Conservation (phyloP, 2,113 vertebrate species). For the Salvelinus fontinalis region DNA sequence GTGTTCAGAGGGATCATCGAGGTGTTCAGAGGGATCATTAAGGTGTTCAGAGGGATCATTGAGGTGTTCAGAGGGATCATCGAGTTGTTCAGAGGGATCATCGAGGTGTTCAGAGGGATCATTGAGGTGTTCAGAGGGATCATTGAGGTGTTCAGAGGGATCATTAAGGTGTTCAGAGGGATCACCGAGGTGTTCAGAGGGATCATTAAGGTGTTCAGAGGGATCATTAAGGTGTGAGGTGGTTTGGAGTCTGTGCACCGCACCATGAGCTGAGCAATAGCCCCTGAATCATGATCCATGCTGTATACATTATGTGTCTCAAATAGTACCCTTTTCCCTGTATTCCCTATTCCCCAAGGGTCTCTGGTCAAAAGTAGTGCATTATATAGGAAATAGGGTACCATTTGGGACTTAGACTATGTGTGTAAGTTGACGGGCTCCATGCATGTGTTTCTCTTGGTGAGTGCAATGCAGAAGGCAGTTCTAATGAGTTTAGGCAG, state of each 20-base stretch:
- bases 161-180: not conserved
- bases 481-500: slow-evolving; percentile 27
- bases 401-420: no score
- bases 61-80: no score
- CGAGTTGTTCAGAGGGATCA: not conserved
- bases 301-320: not conserved
- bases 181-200: not conserved
- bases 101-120: not conserved
- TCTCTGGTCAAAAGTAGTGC: no score
- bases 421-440: not conserved
- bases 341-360: no score
- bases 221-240: not conserved
- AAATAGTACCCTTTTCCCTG: not conserved
- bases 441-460: not conserved
- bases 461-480: not conserved
- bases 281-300: not conserved
- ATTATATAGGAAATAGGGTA: no score
- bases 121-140: not conserved
- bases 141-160: not conserved
- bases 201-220: not conserved
- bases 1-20: not conserved
- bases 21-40: not conserved
- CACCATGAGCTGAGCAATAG: not conserved
- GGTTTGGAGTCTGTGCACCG: not conserved
- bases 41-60: not conserved